These are phyloP conservation scores for Augochlora pura DNA, from an alignment of 1,140 invertebrate species.

Conservation along the genomic window DNA sequence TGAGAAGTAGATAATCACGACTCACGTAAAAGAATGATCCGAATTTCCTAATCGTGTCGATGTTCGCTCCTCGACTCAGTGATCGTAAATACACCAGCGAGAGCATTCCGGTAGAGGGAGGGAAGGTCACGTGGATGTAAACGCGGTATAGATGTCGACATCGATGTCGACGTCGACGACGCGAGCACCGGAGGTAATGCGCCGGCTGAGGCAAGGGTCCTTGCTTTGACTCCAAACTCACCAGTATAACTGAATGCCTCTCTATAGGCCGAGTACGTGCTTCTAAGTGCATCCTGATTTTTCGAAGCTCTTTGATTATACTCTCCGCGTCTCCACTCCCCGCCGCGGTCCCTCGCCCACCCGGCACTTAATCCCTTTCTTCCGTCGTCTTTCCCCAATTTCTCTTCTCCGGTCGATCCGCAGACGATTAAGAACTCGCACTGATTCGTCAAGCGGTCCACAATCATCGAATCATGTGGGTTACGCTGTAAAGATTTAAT, in stretches of 20 bases:
- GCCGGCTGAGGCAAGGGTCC: constrained; percentile 67
- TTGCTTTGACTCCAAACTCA: constrained; percentile 74
- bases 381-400: constrained; percentile 19
- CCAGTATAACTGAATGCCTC: constrained; percentile 72
- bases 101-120: constrained; percentile 12
- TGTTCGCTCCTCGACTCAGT: background rate
- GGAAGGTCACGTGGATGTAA: constrained; percentile 28
- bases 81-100: constrained; percentile 21
- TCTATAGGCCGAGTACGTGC: constrained; percentile 69
- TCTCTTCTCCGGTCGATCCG: constrained; percentile 2
- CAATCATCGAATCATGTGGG: background rate
- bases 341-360: background rate
- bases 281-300: constrained; percentile 75
- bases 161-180: constrained; percentile 21
- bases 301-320: constrained; percentile 72
- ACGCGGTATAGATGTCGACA: constrained; percentile 32
- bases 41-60: constrained; percentile 8
- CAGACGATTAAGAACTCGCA: background rate
- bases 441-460: background rate
- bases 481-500: background rate
- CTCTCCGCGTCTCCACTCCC: constrained; percentile 38
- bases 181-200: constrained; percentile 51
- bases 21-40: too few species aligned
- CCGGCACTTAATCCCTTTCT: constrained; percentile 12
- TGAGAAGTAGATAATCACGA: too few species aligned